phyloP scores from a whole-genome alignment of 2,113 vertebrate genomes.

The Tringa solitaria region DNA sequence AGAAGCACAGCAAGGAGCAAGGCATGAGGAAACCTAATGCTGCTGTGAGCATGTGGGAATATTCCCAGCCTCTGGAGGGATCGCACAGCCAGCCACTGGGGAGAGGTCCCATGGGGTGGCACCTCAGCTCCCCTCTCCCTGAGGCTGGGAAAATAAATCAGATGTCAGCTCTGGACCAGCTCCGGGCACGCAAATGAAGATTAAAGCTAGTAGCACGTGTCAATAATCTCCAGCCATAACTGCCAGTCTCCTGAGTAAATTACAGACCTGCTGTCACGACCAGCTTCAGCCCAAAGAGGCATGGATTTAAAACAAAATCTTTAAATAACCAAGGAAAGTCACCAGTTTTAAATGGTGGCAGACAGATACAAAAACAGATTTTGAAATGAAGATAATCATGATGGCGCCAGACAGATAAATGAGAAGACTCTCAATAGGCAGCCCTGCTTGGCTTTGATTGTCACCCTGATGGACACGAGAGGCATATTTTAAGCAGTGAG shows the following conservation, averaged over 20 bases:
- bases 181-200: background rate
- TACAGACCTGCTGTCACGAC: background rate
- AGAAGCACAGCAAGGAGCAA: background rate
- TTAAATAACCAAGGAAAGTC: background rate
- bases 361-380: background rate
- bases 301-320: background rate
- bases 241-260: background rate
- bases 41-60: background rate
- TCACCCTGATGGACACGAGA: background rate
- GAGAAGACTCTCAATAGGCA: background rate
- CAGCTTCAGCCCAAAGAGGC: background rate
- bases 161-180: background rate
- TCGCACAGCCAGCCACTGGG: background rate
- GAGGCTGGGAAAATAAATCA: background rate
- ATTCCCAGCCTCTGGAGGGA: background rate
- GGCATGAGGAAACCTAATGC: slow-evolving; percentile 9
- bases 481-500: background rate
- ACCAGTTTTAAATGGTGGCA: background rate
- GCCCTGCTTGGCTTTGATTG: background rate
- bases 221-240: background rate
- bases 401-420: background rate
- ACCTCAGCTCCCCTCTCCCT: background rate
- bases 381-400: background rate
- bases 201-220: background rate
- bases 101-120: background rate